These are phyloP conservation scores for Halcyon smyrnensis DNA, from an alignment of 2,797 vertebrate genomes.

Conservation along the genomic window DNA sequence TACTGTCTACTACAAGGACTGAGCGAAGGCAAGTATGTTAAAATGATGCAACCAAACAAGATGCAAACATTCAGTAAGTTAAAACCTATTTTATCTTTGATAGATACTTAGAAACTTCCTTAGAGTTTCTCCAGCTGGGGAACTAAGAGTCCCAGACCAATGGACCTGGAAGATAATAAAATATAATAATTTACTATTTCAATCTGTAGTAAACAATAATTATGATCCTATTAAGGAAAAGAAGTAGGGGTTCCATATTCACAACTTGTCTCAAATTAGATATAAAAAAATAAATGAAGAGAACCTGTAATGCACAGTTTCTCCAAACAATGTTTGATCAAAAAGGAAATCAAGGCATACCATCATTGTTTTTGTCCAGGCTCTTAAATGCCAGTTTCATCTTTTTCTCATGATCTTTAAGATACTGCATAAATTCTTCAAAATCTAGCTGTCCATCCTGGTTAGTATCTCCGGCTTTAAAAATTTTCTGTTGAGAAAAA, in stretches of 20 bases:
- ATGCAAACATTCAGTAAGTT: background rate
- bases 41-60: background rate
- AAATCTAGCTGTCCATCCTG: constrained; percentile 90
- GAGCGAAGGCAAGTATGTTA: background rate
- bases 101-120: background rate
- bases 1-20: background rate
- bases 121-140: background rate
- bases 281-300: background rate
- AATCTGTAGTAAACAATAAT: background rate
- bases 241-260: background rate
- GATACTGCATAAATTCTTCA: constrained; percentile 91
- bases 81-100: background rate
- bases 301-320: background rate
- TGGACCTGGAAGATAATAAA: background rate
- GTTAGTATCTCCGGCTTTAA: constrained; percentile 88
- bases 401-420: constrained; percentile 98
- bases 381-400: constrained; percentile 94
- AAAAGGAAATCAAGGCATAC: constrained; percentile 71
- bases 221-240: background rate
- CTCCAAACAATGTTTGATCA: background rate
- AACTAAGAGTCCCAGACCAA: background rate
- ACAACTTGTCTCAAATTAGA: background rate
- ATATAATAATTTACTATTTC: background rate
- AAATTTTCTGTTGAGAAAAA: constrained; percentile 87
- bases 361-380: constrained; percentile 96